Base-by-base conservation (phyloP, 2,888 invertebrate species). In the Amphipyra berbera region DNA sequence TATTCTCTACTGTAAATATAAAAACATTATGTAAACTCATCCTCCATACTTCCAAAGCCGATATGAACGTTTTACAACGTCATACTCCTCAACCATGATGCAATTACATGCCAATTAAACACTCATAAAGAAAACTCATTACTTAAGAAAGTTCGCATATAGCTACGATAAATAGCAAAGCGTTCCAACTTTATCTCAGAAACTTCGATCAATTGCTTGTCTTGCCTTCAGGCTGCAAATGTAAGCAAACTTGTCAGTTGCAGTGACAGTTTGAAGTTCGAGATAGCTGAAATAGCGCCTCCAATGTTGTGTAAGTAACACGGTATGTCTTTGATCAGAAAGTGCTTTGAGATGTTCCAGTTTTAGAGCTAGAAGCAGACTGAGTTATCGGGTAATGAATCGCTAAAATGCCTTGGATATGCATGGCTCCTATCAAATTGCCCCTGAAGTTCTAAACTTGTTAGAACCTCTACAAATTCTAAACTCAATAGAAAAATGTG, bases 151-250 rank as follows among this genome's bases (percentile, higher is more conserved):
- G 41, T 57, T 53, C n/a, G 2, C 10, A 10, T 8, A 15, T 30
- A 40, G 46, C 5, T 1, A 14, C 14, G 33, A 55, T 12, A 45
- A 58, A 47, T 4, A 27, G 15, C 44, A 12, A 56, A 33, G 44
- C 27, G 21, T 10, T 48, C 46, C 10, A 46, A 49, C 21, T 49
- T 30, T 52, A 37, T 54, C 21, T 14, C 6, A 6, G 12, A 57
- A 55, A 56, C 30, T 60, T 65, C 41, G 35, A 61, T 54, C 14
- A 59, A 59, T 56, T 35, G 37, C 38, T 50, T 50, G 45, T 45
- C 33, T 66, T 47, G n/a, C 13, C 8, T 58, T 15, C 13, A 42
- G 13, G 8, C 13, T 27, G 38, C 41, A 35, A 57, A 50, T 46
- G 27, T 44, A 44, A 21, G 38, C 30, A 41, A 68, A 61, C 13